These are phyloP conservation scores for Zaprionus taronus DNA, from an alignment of 1,140 invertebrate species.

Conservation along the genomic window DNA sequence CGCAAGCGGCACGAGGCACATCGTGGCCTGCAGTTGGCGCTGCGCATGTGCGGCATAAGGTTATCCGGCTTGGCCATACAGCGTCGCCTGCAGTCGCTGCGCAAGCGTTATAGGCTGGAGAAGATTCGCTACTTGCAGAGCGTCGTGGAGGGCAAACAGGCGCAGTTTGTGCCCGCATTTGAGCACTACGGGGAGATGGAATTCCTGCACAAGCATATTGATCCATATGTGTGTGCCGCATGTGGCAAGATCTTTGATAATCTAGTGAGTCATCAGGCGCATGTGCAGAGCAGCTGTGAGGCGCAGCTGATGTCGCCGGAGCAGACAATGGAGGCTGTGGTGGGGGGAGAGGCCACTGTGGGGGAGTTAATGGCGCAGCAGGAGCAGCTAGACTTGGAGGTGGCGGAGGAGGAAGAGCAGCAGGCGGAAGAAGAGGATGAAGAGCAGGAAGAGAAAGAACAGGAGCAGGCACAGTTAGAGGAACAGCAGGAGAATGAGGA, in stretches of 20 bases:
- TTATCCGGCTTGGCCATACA: constrained; percentile 64
- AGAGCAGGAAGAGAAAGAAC: not conserved
- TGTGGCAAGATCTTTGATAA: constrained; percentile 77
- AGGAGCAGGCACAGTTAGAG: no score
- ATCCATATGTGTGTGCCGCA: constrained; percentile 70
- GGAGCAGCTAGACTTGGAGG: constrained; percentile 13
- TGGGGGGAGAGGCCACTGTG: constrained; percentile 14
- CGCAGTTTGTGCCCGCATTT: constrained; percentile 57
- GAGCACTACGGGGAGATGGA: constrained; percentile 70
- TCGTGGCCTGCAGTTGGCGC: constrained; percentile 46
- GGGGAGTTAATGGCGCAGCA: constrained; percentile 37
- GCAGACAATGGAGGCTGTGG: not conserved
- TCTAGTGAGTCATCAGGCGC: constrained; percentile 53
- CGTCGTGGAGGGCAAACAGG: constrained; percentile 62
- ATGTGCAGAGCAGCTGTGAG: constrained; percentile 61
- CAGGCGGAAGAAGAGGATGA: not conserved
- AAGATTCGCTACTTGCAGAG: constrained; percentile 73
- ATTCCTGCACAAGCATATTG: constrained; percentile 76
- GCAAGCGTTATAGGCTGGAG: constrained; percentile 72
- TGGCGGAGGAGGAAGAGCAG: not conserved
- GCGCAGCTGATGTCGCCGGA: constrained; percentile 3
- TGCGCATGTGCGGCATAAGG: constrained; percentile 52
- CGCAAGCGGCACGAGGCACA: constrained; percentile 41
- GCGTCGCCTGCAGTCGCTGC: constrained; percentile 59
- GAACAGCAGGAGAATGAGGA: not conserved